Evolutionary conservation across 2,888 invertebrate genomes (phyloP).

Genomic region (Synergus umbraculus): DNA sequence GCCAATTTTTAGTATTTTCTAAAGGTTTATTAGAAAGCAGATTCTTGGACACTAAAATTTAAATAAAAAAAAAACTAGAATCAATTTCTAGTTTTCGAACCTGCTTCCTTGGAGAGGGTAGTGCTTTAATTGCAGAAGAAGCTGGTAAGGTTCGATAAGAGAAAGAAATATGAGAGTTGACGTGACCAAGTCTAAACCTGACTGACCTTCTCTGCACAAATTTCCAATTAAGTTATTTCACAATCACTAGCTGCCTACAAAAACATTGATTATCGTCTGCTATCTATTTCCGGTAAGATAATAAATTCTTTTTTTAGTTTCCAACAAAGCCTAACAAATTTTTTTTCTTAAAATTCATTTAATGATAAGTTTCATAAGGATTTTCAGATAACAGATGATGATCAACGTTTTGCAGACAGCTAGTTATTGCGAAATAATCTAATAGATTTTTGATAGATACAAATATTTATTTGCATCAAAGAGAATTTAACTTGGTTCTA

Average conservation of each 20-base stretch:
- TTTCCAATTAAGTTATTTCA: neutral
- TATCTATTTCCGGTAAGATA: no score
- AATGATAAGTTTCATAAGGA: no score
- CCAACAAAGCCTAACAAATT: no score
- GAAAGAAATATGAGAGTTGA: conserved; percentile 12
- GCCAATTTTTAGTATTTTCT: conserved; percentile 29
- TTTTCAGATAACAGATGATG: no score
- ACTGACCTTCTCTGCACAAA: neutral
- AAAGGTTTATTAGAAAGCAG: neutral
- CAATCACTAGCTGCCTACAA: no score
- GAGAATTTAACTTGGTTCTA: neutral
- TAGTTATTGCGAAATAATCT: no score
- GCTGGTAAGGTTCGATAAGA: conserved; percentile 21
- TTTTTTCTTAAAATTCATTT: no score
- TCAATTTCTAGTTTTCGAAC: conserved; percentile 6
- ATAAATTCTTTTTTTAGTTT: no score
- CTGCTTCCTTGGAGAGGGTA: conserved; percentile 4
- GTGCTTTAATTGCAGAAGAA: conserved; percentile 19
- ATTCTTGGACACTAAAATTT: neutral
- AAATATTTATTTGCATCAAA: neutral
- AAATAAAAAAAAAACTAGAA: neutral
- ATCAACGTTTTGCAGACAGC: no score
- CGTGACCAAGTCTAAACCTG: neutral
- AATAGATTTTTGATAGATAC: neutral
- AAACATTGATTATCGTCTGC: no score